Conservation (phyloP, 2,113 vertebrate genomes). For the Asarcornis scutulata region DNA sequence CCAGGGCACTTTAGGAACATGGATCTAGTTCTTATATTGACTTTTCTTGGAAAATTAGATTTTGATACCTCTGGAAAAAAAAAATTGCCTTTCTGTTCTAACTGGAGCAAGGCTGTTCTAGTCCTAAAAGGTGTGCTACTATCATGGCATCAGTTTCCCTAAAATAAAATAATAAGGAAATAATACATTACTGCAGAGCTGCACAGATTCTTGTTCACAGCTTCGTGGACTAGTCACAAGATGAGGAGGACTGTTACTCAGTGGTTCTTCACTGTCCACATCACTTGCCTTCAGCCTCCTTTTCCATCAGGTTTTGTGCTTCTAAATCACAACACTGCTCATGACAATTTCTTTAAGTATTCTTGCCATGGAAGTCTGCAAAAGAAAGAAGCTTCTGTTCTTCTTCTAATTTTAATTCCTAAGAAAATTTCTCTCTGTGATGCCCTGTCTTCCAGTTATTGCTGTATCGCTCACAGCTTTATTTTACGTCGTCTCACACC, state of each 20-base stretch:
- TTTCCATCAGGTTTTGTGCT: neutral
- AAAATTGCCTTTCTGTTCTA: neutral
- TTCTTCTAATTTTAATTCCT: neutral
- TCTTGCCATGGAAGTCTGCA: neutral
- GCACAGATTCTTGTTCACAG: neutral
- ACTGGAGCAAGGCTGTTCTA: neutral
- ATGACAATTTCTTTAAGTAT: neutral
- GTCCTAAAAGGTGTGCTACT: neutral
- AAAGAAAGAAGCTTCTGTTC: neutral
- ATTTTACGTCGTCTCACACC: neutral
- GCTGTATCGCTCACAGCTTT: neutral
- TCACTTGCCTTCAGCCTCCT: neutral
- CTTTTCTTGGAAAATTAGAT: conserved; percentile 13
- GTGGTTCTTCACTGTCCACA: neutral
- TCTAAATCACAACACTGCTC: neutral
- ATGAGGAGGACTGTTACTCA: neutral
- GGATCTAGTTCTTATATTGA: neutral
- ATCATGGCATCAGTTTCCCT: neutral
- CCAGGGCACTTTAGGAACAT: neutral
- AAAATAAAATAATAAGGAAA: neutral
- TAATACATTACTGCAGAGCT: neutral
- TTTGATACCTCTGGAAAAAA: neutral
- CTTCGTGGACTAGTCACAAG: neutral
- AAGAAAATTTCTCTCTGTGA: neutral
- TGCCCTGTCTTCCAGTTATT: neutral